Base-by-base conservation (phyloP, 35 echinoderm and acorn worm species). In the Stichopus chloronotus region DNA sequence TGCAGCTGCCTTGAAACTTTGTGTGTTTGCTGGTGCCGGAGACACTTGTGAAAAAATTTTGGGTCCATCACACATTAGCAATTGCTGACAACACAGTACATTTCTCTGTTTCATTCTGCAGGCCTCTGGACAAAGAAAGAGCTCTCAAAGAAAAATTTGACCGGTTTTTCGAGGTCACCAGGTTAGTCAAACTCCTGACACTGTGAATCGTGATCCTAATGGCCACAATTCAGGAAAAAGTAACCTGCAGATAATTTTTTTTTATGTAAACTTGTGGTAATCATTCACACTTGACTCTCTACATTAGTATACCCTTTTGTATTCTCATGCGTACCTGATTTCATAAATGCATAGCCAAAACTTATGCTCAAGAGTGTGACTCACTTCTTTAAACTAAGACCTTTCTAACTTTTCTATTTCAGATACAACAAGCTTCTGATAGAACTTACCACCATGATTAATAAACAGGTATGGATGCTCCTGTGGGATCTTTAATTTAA, bases 121-220 rank as follows among this genome's bases (percentile, higher is more conserved):
- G 87, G 87, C 87, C 87, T 55, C 87, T 89, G 5, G 87, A 89
- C n/a, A 89, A 89, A 23, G 87, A 89, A 59, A 89, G 87, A 72
- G 87, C 87, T 9, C 87, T 89, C 21, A 89, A 89, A 54, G 87
- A 89, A 89, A 89, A 89, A 61, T 89, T 89, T 89, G 87, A 89
- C 60, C 21, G 61, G 61, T 89, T 89, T 61, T 89, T 89, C 71
- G 87, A 89, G 71, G 87, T 89, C 13, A 89, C 87, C 22, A 25
- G 59, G 87, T 89, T 11, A 89, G 87, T 14, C 14, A 74, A 43
- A 43, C 3, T 43, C 30, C 30, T 43, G 30, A 43, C 30, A 1
- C 30, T 43, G 30, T 43, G 30, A 43, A 43, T 43, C 30, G 30
- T 43, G 30, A 43, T 43, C 30, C 30, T 43, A 43, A 43, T 43